These are phyloP conservation scores for Pachyrhynchus sulphureomaculatus DNA, from an alignment of 1,140 invertebrate species.

Conservation along the genomic window DNA sequence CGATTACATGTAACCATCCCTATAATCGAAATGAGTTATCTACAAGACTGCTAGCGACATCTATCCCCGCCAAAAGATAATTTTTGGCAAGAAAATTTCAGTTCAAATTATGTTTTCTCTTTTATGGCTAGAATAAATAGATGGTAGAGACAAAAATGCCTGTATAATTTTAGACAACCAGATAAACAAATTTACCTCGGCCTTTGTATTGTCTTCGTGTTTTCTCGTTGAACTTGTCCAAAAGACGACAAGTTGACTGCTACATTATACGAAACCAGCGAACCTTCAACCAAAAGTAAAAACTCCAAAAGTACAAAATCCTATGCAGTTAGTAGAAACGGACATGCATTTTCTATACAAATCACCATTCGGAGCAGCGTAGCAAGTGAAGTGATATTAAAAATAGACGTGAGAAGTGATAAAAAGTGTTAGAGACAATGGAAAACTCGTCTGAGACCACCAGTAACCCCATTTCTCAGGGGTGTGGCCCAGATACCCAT, in stretches of 20 bases:
- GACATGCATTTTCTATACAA: not conserved
- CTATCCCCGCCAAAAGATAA: too few relatives aligned
- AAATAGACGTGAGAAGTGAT: not conserved
- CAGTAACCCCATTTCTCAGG: conserved; percentile 52
- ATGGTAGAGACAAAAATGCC: too few relatives aligned
- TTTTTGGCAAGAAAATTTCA: too few relatives aligned
- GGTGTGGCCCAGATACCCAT: conserved; percentile 68
- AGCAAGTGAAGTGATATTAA: conserved; percentile 13
- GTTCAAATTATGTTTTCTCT: too few relatives aligned
- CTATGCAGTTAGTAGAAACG: not conserved
- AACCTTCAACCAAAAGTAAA: conserved; percentile 13
- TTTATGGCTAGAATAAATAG: too few relatives aligned
- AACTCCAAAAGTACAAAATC: conserved; percentile 12
- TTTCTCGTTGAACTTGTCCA: not conserved
- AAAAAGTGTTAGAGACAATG: conserved; percentile 36
- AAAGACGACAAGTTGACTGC: conserved; percentile 4
- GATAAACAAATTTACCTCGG: not conserved
- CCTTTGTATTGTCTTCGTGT: not conserved
- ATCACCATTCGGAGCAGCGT: not conserved
- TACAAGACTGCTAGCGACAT: too few relatives aligned
- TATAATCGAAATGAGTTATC: too few relatives aligned
- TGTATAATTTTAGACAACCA: not conserved
- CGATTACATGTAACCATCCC: too few relatives aligned
- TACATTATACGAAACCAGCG: not conserved
- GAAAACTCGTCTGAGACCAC: conserved; percentile 49